Percentiles rank a stretch among this genome's conserved stretches.
phyloP scores from a whole-genome alignment of 2,797 vertebrate species.

The Urophycis tenuis region DNA sequence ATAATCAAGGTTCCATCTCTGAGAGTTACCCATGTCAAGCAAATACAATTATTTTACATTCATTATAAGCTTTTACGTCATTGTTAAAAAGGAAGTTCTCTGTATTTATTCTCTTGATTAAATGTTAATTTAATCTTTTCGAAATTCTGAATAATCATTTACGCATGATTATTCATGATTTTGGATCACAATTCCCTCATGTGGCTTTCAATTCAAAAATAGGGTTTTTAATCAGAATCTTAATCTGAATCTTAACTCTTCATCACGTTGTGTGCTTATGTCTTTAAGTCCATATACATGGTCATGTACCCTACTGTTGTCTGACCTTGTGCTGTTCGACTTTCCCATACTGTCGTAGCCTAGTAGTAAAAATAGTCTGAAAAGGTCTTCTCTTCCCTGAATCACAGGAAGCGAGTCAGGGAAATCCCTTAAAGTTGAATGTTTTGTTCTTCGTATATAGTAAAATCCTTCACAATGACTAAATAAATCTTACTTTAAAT shows the following conservation, averaged over 20 bases:
- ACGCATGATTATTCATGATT: not conserved
- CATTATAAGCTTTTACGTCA: not conserved
- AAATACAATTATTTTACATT: not conserved
- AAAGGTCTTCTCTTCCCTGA: slow-evolving; percentile 54
- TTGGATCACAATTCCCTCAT: not conserved
- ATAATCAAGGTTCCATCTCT: not conserved
- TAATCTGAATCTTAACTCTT: not conserved
- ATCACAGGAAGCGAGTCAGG: slow-evolving; percentile 67
- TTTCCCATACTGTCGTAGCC: slow-evolving; percentile 24
- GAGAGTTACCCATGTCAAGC: not conserved
- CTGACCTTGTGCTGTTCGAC: slow-evolving; percentile 7
- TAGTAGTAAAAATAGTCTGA: slow-evolving; percentile 32
- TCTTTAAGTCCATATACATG: not conserved
- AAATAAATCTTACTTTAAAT: not conserved
- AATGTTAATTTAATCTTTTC: not conserved
- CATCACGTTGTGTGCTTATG: not conserved
- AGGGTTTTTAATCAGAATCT: not conserved
- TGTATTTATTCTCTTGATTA: not conserved
- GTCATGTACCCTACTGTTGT: slow-evolving; percentile 4
- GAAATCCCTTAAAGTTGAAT: slow-evolving; percentile 59
- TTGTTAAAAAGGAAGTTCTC: not conserved
- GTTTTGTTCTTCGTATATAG: slow-evolving; percentile 39
- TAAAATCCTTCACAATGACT: slow-evolving; percentile 28
- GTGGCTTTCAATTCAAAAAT: not conserved
- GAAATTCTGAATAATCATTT: no score